Conservation (phyloP, 1,140 invertebrate species). For the Harpegnathos saltator region DNA sequence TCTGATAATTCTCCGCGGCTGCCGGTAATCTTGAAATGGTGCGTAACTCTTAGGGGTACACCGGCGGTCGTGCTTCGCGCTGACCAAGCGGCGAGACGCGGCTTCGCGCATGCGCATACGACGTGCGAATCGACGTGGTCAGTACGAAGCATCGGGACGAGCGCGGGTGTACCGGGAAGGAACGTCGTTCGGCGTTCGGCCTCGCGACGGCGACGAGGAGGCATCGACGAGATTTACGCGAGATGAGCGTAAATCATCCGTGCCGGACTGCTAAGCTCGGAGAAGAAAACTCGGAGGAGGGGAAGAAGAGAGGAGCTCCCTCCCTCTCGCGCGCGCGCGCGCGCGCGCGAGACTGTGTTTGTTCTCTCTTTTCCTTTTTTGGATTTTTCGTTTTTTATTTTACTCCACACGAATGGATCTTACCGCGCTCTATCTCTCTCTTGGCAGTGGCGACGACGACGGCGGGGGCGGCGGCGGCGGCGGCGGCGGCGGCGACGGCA, state of each 20-base stretch:
- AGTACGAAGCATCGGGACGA: constrained; percentile 53
- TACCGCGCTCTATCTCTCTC: neutral
- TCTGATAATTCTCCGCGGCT: constrained; percentile 84
- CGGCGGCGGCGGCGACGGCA: constrained; percentile 3
- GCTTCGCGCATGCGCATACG: too few species aligned
- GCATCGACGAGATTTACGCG: constrained; percentile 13
- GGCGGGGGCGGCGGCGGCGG: constrained; percentile 11
- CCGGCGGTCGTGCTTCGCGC: constrained; percentile 40
- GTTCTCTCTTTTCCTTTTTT: constrained; percentile 4
- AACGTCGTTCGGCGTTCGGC: constrained; percentile 10
- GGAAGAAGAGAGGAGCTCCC: neutral
- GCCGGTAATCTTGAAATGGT: constrained; percentile 84
- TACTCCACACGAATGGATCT: constrained; percentile 25
- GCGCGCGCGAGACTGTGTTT: too few species aligned
- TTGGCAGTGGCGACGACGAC: constrained; percentile 3
- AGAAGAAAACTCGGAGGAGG: neutral
- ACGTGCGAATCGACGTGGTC: constrained; percentile 19
- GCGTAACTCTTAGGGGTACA: constrained; percentile 61
- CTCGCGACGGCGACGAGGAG: constrained; percentile 22
- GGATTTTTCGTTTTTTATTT: neutral
- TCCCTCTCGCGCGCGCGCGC: constrained; percentile 5
- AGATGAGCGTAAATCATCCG: constrained; percentile 15
- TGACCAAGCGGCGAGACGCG: constrained; percentile 21
- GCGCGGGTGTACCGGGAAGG: constrained; percentile 77
- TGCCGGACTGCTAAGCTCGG: constrained; percentile 27